phyloP scores from a whole-genome alignment of 2,888 invertebrate species.

The Polydrusus tereticollis region DNA sequence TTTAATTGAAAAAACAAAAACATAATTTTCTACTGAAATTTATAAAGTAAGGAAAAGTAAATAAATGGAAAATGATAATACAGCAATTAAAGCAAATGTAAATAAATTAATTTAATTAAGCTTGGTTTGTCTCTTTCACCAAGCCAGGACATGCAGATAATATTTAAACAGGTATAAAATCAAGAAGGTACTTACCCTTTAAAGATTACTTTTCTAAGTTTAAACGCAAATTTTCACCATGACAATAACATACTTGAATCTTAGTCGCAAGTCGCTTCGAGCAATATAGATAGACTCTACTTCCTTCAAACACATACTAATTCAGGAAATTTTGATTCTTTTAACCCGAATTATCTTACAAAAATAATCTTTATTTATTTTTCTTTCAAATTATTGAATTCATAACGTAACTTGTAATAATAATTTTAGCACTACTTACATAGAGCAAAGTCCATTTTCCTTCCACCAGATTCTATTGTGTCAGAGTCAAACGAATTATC shows the following conservation, averaged over 20 bases:
- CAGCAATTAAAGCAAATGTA: conserved; percentile 52
- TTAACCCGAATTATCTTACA: background rate
- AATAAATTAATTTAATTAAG: conserved; percentile 36
- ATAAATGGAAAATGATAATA: conserved; percentile 9
- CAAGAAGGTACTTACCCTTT: background rate
- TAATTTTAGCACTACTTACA: conserved; percentile 74
- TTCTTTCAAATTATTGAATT: background rate
- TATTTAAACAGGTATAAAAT: conserved; percentile 3
- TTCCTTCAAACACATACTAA: too few relatives aligned
- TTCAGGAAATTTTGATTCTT: background rate
- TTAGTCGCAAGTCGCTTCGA: too few relatives aligned
- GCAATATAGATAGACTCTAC: too few relatives aligned
- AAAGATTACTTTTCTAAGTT: conserved; percentile 5
- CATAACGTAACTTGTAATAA: conserved; percentile 23
- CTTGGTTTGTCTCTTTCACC: conserved; percentile 50
- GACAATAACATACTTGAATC: too few relatives aligned
- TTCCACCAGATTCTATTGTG: conserved; percentile 65
- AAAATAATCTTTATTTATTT: background rate
- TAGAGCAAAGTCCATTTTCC: conserved; percentile 87
- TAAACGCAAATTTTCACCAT: too few relatives aligned
- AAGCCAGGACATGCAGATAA: conserved; percentile 38
- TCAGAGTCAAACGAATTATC: conserved; percentile 69
- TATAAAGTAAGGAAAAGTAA: background rate
- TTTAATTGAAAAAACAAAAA: background rate
- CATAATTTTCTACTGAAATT: background rate